phyloP scores from a whole-genome alignment of 2,113 vertebrate species.

The Sebastes schlegelii region DNA sequence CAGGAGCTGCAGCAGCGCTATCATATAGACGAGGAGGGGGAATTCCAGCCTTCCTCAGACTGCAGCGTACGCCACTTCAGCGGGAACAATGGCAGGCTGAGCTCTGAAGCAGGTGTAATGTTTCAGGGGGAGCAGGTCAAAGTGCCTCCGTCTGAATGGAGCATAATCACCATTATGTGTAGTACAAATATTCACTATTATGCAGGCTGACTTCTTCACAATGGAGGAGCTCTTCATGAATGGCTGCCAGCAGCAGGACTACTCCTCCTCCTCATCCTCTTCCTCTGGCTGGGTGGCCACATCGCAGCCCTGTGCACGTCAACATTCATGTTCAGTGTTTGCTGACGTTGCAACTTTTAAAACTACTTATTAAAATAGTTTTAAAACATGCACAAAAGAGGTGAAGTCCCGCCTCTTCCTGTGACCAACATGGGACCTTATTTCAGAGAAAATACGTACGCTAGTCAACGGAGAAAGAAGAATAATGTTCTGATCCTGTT shows the following conservation, averaged over 20 bases:
- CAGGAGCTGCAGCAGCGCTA: constrained; percentile 75
- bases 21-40: constrained; percentile 81
- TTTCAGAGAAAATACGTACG: too few species aligned
- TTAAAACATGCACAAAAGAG: background rate
- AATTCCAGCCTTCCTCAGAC: constrained; percentile 80
- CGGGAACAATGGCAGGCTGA: constrained; percentile 79
- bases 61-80: constrained; percentile 80
- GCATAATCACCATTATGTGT: constrained; percentile 80
- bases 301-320: constrained; percentile 42
- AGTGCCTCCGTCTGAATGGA: constrained; percentile 79
- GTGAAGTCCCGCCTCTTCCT: background rate
- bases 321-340: constrained; percentile 36
- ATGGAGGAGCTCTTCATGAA: constrained; percentile 72
- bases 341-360: constrained; percentile 55
- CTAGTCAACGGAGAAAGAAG: too few species aligned
- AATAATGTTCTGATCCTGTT: background rate
- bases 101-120: constrained; percentile 78
- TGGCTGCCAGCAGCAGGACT: constrained; percentile 69
- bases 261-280: constrained; percentile 54
- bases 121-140: constrained; percentile 82
- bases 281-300: constrained; percentile 71
- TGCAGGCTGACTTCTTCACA: constrained; percentile 79
- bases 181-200: constrained; percentile 80
- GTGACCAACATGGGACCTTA: background rate
- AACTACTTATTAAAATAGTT: constrained; percentile 39